Conservation (phyloP, 2,888 invertebrate genomes). For the Nomada ferruginata region DNA sequence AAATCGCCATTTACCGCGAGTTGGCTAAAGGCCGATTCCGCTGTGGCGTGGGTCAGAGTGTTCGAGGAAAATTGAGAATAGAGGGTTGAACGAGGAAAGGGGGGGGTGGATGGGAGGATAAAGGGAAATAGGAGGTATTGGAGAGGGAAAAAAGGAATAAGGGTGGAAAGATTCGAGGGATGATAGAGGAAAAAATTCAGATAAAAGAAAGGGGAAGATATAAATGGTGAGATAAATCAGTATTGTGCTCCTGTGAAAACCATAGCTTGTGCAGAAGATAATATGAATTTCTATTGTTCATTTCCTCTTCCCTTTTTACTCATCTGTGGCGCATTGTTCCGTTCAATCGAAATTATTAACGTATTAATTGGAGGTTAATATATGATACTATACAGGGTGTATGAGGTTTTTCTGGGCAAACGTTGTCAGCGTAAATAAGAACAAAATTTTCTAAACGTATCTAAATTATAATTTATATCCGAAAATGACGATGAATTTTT, state of each 20-base stretch:
- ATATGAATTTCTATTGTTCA: background rate
- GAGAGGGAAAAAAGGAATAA: background rate
- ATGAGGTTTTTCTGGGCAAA: no score
- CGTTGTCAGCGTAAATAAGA: no score
- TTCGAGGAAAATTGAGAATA: background rate
- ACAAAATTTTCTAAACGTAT: no score
- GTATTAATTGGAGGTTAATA: no score
- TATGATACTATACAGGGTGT: no score
- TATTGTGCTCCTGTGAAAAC: background rate
- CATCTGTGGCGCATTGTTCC: no score
- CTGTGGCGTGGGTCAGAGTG: background rate
- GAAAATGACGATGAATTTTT: no score
- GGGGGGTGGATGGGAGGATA: constrained; percentile 6
- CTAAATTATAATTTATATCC: no score
- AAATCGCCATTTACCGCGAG: constrained; percentile 68
- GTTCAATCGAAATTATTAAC: no score
- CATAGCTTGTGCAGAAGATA: background rate
- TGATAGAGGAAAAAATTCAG: background rate
- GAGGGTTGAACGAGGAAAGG: background rate
- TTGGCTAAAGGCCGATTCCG: constrained; percentile 54
- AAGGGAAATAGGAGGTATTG: background rate
- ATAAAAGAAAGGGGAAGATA: background rate
- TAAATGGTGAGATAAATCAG: background rate
- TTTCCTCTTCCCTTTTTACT: background rate
- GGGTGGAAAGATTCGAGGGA: background rate